Evolutionary conservation across 1,140 invertebrate species (phyloP), one percentile per base, ranked within the genome.

Genomic region (Trypoxylus dichotomus): DNA sequence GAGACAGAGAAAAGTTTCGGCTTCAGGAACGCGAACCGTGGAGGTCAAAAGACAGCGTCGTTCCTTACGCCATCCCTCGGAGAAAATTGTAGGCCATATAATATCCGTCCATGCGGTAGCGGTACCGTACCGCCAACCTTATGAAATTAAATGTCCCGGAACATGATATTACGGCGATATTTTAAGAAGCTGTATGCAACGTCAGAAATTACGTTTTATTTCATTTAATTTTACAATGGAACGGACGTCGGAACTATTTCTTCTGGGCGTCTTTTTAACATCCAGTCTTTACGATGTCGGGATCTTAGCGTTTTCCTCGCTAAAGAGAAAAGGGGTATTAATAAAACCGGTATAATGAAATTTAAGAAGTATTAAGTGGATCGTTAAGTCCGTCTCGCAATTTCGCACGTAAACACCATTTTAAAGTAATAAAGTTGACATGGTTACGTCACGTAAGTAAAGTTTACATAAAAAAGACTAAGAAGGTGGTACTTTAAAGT

Each of bases 121-220:
- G 19, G 47, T 54, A 54, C n/a, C 47, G 15, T 54, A 54, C n/a
- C 47, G 15, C 19, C 47, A 54, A 54, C 47, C 47, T 54, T 54
- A 54, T 54, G 47, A 54, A 54, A 54, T 54, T 54, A 54, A 54
- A 54, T 54, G 47, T 54, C 47, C 19, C 47, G 47, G 47, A 54
- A 54, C 47, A 54, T 19, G 47, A 54, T 54, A 54, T 54, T 54
- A 54, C 13, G 15, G 19, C 47, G 47, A 54, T 54, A 54, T 54
- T 54, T 54, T 54, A 54, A 54, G 47, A 19, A 54, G 47, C 47
- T 54, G 15, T 54, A 54, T 54, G 47, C 47, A 54, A 54, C 47
- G 47, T 54, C 47, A 54, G 47, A 54, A 54, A 54, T 54, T 54
- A 54, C 47, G 47, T 54, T 54, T 54, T 54, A 54, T 54, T 54